phyloP scores from a whole-genome alignment of 1,140 invertebrate genomes.

The Euglossa dilemma region DNA sequence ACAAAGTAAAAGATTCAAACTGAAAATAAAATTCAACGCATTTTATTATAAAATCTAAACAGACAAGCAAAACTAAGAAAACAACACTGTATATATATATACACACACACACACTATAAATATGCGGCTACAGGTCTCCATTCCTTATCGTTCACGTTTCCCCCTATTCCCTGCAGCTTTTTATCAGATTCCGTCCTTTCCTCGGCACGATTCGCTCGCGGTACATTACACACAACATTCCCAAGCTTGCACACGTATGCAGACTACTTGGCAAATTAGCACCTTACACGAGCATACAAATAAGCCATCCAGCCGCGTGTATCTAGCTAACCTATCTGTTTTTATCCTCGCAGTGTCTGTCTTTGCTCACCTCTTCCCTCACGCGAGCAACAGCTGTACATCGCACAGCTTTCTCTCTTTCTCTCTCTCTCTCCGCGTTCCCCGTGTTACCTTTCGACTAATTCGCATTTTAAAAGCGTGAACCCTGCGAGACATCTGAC shows the following conservation, averaged over 20 bases:
- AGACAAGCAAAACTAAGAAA: too few species aligned
- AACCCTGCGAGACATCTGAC: background rate
- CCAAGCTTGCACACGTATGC: constrained; percentile 27
- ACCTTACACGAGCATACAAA: constrained; percentile 67
- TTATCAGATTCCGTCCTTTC: background rate
- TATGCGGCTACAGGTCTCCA: constrained; percentile 13
- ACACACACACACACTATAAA: background rate
- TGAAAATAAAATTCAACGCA: too few species aligned
- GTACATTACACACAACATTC: constrained; percentile 30
- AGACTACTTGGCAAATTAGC: constrained; percentile 69
- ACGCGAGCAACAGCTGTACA: background rate
- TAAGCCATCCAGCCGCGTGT: constrained; percentile 50
- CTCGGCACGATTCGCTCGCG: constrained; percentile 45
- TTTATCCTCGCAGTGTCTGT: background rate
- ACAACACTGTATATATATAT: background rate
- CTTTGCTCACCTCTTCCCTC: too few species aligned
- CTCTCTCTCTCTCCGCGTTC: background rate
- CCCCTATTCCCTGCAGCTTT: background rate
- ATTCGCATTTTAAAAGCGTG: background rate
- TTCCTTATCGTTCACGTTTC: background rate
- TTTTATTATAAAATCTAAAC: too few species aligned
- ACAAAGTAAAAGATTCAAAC: too few species aligned
- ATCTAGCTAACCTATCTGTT: constrained; percentile 29
- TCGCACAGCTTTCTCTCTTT: background rate
- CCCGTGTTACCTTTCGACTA: background rate